Base-by-base conservation (phyloP, 2,888 invertebrate genomes). In the Macrosoma leucophasiata region DNA sequence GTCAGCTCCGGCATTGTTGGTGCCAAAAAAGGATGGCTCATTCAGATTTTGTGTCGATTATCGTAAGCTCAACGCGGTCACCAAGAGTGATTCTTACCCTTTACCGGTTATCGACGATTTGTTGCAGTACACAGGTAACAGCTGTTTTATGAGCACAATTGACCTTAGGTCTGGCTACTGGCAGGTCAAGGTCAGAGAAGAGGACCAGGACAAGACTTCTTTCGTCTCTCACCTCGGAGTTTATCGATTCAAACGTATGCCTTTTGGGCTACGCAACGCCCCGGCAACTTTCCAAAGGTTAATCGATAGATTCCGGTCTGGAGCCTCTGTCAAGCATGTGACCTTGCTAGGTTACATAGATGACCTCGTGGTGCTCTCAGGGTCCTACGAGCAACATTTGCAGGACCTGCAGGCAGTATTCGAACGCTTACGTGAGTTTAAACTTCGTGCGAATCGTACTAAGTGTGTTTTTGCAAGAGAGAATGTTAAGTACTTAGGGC, bases 51-150 rank as follows among this genome's bases (percentile, higher is more conserved):
- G 46, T 9, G 34, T 43, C 1, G 45, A 45, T 13, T 43, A 43
- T 7, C 10, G 46, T 2, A 28, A 30, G 12, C 17, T 46, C 1
- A 48, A 48, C 12, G 29, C 32, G 1, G 22, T 48, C 1, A 44
- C 39, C 2, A 34, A 29, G 13, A 25, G 29, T 3, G 22, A 26
- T 55, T n/a, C 52, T 49, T 66, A 64, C 19, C 60, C 58, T 3
- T 28, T 63, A 4, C 66, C 68, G 2, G 34, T 54, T 8, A 58
- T 68, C 23, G 64, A 65, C 26, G 62, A 67, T 21, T 29, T 60
- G 13, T 28, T 68, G n/a, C 58, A 62, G 23, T 43, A 39, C 1
- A 48, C 57, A 3, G 55, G 50, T 36, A 34, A 36, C 3, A 43
- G 46, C 2, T 18, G 29, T 4, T 48, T 36, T 25, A 55, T 58